Percentiles rank a stretch among this genome's conserved stretches.
Conservation (phyloP, 2,113 vertebrate genomes). For the Poeciliopsis prolifica region DNA sequence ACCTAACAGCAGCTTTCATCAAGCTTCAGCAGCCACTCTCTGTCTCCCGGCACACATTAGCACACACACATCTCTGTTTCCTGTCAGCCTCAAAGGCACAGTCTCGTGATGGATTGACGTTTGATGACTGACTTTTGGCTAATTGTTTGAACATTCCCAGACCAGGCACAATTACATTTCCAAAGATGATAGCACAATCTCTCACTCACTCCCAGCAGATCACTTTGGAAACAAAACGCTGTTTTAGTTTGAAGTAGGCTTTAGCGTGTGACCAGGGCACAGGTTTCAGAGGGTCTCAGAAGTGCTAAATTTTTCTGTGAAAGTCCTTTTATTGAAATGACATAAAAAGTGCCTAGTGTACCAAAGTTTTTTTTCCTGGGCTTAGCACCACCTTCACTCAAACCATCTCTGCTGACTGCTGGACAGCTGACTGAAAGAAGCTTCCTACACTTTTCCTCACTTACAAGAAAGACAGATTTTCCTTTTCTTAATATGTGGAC, state of each 20-base stretch:
- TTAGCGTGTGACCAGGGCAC: neutral
- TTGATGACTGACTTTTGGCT: constrained; percentile 60
- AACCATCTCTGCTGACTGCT: too few relatives aligned
- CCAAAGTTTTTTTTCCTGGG: too few relatives aligned
- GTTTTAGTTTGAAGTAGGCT: constrained; percentile 12
- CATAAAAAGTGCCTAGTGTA: too few relatives aligned
- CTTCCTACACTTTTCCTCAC: too few relatives aligned
- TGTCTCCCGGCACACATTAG: neutral
- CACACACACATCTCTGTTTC: constrained; percentile 33
- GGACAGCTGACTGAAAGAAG: too few relatives aligned
- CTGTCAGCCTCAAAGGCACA: constrained; percentile 45
- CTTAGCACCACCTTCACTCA: too few relatives aligned
- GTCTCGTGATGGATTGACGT: constrained; percentile 27
- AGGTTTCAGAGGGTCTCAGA: neutral
- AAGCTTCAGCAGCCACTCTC: constrained; percentile 5
- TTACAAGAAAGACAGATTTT: too few relatives aligned
- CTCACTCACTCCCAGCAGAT: constrained; percentile 9
- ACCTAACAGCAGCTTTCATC: constrained; percentile 7
- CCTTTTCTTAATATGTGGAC: too few relatives aligned
- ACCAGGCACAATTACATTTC: constrained; percentile 25
- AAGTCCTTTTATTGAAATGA: too few relatives aligned
- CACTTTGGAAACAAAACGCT: constrained; percentile 56
- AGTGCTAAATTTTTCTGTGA: neutral
- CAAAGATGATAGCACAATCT: constrained; percentile 8
- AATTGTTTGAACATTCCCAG: constrained; percentile 17